Base-by-base conservation (phyloP, 2,888 invertebrate species). In the Heliconius ismenius region DNA sequence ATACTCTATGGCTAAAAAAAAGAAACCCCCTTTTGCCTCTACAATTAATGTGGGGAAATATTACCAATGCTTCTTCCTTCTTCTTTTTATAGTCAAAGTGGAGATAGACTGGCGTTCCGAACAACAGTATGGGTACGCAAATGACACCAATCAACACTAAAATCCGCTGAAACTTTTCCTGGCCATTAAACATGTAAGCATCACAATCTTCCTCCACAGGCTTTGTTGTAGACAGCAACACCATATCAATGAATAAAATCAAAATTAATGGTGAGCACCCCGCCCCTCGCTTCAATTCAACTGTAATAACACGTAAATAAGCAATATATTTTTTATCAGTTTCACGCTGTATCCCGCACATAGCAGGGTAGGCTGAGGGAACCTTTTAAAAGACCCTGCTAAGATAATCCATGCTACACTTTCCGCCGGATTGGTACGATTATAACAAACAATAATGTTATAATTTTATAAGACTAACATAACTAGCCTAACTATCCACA, bases 171-270 rank as follows among this genome's bases (percentile, higher is more conserved):
- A 97, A 74, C 0, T 3, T 68, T 2, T 84, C 84, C 85, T 96
- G 96, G 0, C 84, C 82, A 0, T 85, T 79, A 76, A 95, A 96
- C 95, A 96, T 95, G 82, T 94, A 96, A 0, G 91, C 89, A 0
- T 94, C 87, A 82, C 96, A 96, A 0, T 86, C 86, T 1, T 86
- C 84, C 0, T 82, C 84, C 0, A 85, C 81, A 0, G 88, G 84
- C 24, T 86, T 81, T 0, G 89, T 83, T 4, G 84, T 81, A 21
- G 93, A 92, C 80, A 95, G 84, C 78, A 96, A 89, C 64, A 95
- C 94, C 97, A 97, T 97, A 84, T 97, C 97, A 85, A 97, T 97
- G 80, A 97, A 96, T 24, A 96, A 95, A 76, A 97, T 96, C 0
- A 98, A 93, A 13, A 98, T 95, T 67, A 96, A 96, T 0, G 97